phyloP scores from a whole-genome alignment of 2,888 invertebrate genomes.

The Idaea dimidiata region DNA sequence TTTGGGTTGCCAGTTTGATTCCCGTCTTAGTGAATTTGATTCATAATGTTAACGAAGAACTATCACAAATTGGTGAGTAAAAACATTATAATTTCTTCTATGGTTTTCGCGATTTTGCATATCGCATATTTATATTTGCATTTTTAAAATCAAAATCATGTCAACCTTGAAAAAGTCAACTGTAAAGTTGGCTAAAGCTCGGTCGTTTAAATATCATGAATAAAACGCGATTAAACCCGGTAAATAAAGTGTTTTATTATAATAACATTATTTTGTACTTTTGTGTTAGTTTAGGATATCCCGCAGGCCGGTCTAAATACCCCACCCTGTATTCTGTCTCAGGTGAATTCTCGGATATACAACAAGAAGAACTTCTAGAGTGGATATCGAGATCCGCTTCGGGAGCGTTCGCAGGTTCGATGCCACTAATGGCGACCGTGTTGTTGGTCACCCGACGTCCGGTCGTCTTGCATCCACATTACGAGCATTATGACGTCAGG shows the following conservation, averaged over 20 bases:
- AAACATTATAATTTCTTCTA: not conserved
- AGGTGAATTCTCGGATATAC: slow-evolving; percentile 87
- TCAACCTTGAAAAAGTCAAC: too few relatives aligned
- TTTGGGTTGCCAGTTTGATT: slow-evolving; percentile 39
- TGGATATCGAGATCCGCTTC: slow-evolving; percentile 87
- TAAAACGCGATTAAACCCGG: too few relatives aligned
- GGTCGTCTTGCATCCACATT: slow-evolving; percentile 93
- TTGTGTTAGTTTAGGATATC: too few relatives aligned
- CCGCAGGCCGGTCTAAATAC: too few relatives aligned
- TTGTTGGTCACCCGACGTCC: slow-evolving; percentile 88
- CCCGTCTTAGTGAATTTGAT: slow-evolving; percentile 37
- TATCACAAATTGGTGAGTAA: slow-evolving; percentile 52
- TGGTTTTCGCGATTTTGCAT: too few relatives aligned
- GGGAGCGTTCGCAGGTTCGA: slow-evolving; percentile 90
- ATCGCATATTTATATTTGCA: too few relatives aligned
- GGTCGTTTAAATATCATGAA: too few relatives aligned
- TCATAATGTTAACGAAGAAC: slow-evolving; percentile 42
- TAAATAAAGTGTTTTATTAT: too few relatives aligned
- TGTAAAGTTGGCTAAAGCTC: too few relatives aligned
- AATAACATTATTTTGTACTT: too few relatives aligned
- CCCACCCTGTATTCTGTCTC: slow-evolving; percentile 23
- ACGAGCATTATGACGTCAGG: slow-evolving; percentile 90
- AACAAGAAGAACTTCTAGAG: slow-evolving; percentile 87
- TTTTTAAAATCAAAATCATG: too few relatives aligned
- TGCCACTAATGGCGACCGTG: slow-evolving; percentile 91